Evolutionary conservation across 2,113 vertebrate species (phyloP).

Genomic region (Centropus unirufus): DNA sequence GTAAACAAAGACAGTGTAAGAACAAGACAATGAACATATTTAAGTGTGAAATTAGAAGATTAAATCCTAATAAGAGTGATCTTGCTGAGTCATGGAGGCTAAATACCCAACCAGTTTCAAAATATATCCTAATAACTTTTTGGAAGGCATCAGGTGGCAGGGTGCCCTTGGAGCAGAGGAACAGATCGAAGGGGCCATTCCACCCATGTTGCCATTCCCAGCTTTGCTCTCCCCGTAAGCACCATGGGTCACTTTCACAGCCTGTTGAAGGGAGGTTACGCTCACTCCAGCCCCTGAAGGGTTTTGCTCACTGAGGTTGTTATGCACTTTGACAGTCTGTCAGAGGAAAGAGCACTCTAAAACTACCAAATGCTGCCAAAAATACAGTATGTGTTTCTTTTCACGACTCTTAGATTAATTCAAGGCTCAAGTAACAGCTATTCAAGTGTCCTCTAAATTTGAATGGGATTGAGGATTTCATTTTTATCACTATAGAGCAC

Average conservation of each 20-base stretch:
- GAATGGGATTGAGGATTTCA: conserved; percentile 34
- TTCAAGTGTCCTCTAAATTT: conserved; percentile 31
- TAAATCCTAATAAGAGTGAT: background rate
- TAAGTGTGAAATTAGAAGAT: background rate
- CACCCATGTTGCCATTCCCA: background rate
- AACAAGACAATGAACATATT: background rate
- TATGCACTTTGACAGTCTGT: conserved; percentile 1
- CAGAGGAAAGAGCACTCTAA: background rate
- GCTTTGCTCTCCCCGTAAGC: background rate
- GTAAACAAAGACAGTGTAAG: background rate
- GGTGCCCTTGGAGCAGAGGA: background rate
- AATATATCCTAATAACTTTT: background rate
- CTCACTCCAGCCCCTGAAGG: background rate
- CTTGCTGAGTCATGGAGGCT: background rate
- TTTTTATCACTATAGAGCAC: conserved; percentile 40
- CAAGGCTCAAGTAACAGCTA: conserved; percentile 19
- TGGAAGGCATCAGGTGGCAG: background rate
- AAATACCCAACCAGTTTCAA: background rate
- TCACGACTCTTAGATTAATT: conserved; percentile 28
- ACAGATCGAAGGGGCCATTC: background rate
- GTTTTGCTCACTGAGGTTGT: background rate
- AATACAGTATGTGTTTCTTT: conserved; percentile 5
- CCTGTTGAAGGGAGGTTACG: fast-evolving
- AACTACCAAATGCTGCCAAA: conserved; percentile 15
- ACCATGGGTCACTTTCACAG: background rate